Evolutionary conservation across 2,113 vertebrate species (phyloP), one percentile per base, ranked within the genome.

Genomic region (Aldabrachelys gigantea): DNA sequence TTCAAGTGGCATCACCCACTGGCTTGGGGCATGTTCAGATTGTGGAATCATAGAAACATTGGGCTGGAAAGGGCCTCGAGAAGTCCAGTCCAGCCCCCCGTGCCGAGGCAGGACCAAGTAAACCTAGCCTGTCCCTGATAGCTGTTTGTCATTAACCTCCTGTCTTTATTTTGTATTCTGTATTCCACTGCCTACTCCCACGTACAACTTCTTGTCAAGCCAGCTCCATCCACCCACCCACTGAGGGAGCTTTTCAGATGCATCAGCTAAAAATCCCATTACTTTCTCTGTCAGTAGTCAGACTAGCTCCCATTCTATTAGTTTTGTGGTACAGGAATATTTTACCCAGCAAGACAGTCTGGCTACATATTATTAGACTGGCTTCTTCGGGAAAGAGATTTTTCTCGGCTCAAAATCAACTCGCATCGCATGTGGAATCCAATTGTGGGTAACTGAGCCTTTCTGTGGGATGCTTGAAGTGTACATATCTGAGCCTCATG

Each of bases 291-390:
- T 11, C 83, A 75, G 75, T 27, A 50, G 75, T 59, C 27, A 25
- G 72, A 1, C 2, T 8, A 8, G 52, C 31, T 82, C 54, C 50
- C 1, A 1, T 1, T 9, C 35, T 2, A 2, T 76, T 7, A 1
- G 59, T 69, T 88, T 53, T 2, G 41, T 12, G 91, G 80, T 41
- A 44, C 41, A 17, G 5, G 57, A 80, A 14, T 88, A 72, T 9
- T 10, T 65, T 85, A 5, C 76, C 79, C 84, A 75, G 76, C 95
- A n/a, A 38, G 38, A 4, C 35, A 2, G 2, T 54, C 75, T 16
- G 6, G 3, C 65, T 17, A 9, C 0, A 1, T 57, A 75, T 82
- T 76, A 91, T 91, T 56, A 56, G 62, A 59, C 3, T 3, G 79
- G 29, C 81, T 84, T 49, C 80, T 85, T 56, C 85, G 19, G 25